Evolutionary conservation across 1,140 invertebrate species (phyloP).

Genomic region (Scaptomyza montana): DNA sequence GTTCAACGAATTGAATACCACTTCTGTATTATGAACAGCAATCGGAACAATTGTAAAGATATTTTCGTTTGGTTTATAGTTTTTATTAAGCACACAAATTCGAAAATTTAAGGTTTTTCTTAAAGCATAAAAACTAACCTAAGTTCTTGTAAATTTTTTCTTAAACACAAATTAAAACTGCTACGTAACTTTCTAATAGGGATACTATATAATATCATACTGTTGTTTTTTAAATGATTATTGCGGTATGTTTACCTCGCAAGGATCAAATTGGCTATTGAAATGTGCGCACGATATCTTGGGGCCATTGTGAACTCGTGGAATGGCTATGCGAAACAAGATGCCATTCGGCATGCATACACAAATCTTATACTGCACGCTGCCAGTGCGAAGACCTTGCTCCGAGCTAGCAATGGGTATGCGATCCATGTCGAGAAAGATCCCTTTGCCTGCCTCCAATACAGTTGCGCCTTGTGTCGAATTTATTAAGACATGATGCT

Average conservation of each 20-base stretch:
- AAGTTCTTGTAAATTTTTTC: constrained; percentile 66
- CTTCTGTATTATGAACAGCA: constrained; percentile 72
- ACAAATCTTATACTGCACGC: constrained; percentile 91
- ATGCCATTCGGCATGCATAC: constrained; percentile 94
- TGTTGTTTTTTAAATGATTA: constrained; percentile 15
- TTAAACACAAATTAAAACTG: constrained; percentile 61
- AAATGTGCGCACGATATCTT: constrained; percentile 88
- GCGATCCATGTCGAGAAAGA: constrained; percentile 89
- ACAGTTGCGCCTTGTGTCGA: constrained; percentile 91
- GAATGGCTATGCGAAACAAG: constrained; percentile 90
- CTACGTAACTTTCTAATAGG: constrained; percentile 66
- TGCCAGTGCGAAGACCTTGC: constrained; percentile 83
- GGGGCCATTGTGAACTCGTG: constrained; percentile 84
- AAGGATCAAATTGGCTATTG: constrained; percentile 89
- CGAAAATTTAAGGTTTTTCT: constrained; percentile 29
- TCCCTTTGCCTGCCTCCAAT: constrained; percentile 88
- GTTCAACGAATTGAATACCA: constrained; percentile 62
- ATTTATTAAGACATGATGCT: constrained; percentile 91
- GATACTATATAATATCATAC: constrained; percentile 43
- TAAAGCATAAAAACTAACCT: constrained; percentile 44
- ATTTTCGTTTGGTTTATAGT: constrained; percentile 26
- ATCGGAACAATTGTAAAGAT: constrained; percentile 47
- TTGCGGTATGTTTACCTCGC: constrained; percentile 74
- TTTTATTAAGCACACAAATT: constrained; percentile 46
- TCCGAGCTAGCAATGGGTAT: constrained; percentile 88